Conservation (phyloP, 2,797 vertebrate species). For the Crenuchus spilurus region DNA sequence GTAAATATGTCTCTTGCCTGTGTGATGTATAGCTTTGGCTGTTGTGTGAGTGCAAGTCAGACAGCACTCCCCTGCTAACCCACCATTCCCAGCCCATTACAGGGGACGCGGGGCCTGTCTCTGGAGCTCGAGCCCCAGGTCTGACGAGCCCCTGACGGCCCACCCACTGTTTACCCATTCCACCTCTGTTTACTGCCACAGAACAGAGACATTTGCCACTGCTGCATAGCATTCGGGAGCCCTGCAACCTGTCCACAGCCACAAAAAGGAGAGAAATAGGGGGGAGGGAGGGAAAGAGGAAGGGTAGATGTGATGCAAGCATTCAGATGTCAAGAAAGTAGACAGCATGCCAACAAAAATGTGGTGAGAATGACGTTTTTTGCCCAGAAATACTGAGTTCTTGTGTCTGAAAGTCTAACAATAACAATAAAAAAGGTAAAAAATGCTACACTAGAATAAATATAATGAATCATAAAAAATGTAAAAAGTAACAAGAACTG, state of each 20-base stretch:
- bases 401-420: background rate
- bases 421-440: background rate
- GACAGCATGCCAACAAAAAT: background rate
- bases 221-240: conserved; percentile 44
- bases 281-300: background rate
- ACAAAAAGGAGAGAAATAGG: background rate
- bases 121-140: conserved; percentile 33
- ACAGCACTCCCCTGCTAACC: conserved; percentile 56
- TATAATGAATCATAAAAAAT: no score
- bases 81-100: conserved; percentile 43
- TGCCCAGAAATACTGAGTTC: background rate
- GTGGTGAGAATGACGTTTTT: background rate
- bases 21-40: conserved; percentile 53
- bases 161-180: conserved; percentile 56
- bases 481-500: no score
- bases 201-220: conserved; percentile 61
- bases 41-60: conserved; percentile 56
- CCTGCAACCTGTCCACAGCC: conserved; percentile 28
- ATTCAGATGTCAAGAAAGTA: conserved; percentile 1
- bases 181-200: conserved; percentile 61
- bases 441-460: no score
- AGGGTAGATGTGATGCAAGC: background rate
- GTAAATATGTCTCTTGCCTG: conserved; percentile 49
- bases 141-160: conserved; percentile 37
- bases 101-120: conserved; percentile 30